Evolutionary conservation across 2,797 vertebrate genomes (phyloP).

Genomic region (Megalops cyprinoides): DNA sequence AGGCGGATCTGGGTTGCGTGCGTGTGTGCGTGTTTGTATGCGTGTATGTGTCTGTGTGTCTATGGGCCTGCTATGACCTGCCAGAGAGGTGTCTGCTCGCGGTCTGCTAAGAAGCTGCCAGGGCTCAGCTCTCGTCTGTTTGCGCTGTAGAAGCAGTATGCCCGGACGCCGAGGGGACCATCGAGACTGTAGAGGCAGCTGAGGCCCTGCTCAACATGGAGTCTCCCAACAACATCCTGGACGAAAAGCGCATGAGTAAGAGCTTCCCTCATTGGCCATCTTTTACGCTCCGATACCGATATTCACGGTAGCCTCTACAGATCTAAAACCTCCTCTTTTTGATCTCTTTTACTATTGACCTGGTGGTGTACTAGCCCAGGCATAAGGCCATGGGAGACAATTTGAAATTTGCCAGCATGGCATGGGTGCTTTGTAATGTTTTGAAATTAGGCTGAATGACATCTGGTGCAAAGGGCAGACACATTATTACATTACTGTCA

Average conservation of each 20-base stretch:
- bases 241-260: constrained; percentile 88
- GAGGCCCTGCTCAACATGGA: constrained; percentile 85
- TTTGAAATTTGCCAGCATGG: too few species aligned
- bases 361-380: neutral
- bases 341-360: neutral
- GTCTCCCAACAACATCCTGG: constrained; percentile 85
- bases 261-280: neutral
- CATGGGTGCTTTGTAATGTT: too few species aligned
- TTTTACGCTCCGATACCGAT: neutral
- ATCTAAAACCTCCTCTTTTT: neutral
- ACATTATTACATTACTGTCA: too few species aligned
- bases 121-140: constrained; percentile 25
- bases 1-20: too few species aligned
- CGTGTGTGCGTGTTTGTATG: too few species aligned
- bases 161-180: constrained; percentile 75
- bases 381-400: neutral
- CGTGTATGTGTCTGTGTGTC: neutral
- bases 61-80: neutral
- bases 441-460: too few species aligned
- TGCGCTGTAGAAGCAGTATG: constrained; percentile 67
- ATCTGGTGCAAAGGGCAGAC: too few species aligned
- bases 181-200: constrained; percentile 78
- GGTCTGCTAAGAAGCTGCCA: too few species aligned
- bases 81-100: too few species aligned
- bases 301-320: too few species aligned